Percentiles rank a stretch among this genome's conserved stretches.
Conservation (phyloP, 2,888 invertebrate genomes). For the Sclerodermus sp. region DNA sequence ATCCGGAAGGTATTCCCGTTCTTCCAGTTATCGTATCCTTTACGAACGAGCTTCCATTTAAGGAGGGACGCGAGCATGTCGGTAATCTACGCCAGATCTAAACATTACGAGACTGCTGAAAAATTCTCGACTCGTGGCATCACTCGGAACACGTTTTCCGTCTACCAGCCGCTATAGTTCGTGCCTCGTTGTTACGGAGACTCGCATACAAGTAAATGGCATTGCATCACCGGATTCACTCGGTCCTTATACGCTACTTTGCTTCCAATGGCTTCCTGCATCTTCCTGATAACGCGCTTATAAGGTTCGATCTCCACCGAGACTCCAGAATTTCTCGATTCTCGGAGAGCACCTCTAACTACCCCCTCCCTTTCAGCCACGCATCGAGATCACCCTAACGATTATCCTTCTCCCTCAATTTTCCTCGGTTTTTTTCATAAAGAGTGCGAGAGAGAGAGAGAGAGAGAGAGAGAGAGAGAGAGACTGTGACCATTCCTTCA, state of each 20-base stretch:
- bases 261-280: constrained; percentile 43
- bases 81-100: neutral
- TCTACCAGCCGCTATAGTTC: constrained; percentile 9
- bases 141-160: constrained; percentile 18
- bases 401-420: no score
- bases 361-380: no score
- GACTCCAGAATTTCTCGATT: no score
- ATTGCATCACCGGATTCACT: constrained; percentile 32
- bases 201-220: constrained; percentile 32
- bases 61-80: no score
- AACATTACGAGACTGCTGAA: neutral
- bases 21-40: no score
- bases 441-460: no score
- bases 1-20: no score
- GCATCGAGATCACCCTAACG: no score
- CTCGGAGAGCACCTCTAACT: no score
- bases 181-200: constrained; percentile 7
- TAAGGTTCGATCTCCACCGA: constrained; percentile 33
- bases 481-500: no score
- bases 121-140: neutral
- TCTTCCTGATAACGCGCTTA: constrained; percentile 43
- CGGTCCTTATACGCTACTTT: constrained; percentile 42
- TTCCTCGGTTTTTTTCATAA: no score
- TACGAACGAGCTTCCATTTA: neutral
- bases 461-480: no score